Conservation (phyloP, 2,888 invertebrate genomes). For the Ochropacha duplaris region DNA sequence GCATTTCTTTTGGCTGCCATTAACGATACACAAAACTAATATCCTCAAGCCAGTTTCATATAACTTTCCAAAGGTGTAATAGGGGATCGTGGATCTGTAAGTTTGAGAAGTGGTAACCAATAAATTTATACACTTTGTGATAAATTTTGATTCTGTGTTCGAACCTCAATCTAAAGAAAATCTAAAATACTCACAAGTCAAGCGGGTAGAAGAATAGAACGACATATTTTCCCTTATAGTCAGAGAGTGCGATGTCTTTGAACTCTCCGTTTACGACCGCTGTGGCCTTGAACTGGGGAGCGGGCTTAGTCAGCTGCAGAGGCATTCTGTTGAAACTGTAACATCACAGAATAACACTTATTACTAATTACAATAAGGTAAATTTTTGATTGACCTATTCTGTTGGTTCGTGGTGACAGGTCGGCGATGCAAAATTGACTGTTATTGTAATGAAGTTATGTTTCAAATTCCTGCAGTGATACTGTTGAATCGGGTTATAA, state of each 20-base stretch:
- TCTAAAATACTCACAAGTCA: constrained; percentile 88
- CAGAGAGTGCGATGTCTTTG: constrained; percentile 89
- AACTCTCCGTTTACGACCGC: constrained; percentile 93
- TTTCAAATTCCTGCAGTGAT: background rate
- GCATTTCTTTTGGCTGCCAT: no score
- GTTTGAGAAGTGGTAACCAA: no score
- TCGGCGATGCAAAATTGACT: background rate
- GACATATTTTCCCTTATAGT: constrained; percentile 94
- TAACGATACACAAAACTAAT: no score
- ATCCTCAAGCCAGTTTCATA: no score
- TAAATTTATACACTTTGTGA: no score
- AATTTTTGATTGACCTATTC: background rate
- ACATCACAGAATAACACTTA: constrained; percentile 13
- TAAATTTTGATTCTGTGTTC: no score
- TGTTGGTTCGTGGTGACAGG: background rate
- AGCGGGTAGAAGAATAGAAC: constrained; percentile 96
- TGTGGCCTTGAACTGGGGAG: constrained; percentile 90
- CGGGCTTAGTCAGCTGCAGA: constrained; percentile 86
- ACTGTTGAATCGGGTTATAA: background rate
- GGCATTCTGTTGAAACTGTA: constrained; percentile 82
- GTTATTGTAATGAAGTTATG: background rate
- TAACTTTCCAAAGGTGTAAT: no score
- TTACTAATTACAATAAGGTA: constrained; percentile 1
- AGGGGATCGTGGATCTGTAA: no score
- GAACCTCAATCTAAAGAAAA: no score